Evolutionary conservation across 64 coral and sea anemone species (phyloP), one percentile per base, ranked within the genome.

Genomic region (Stichodactyla helianthus): DNA sequence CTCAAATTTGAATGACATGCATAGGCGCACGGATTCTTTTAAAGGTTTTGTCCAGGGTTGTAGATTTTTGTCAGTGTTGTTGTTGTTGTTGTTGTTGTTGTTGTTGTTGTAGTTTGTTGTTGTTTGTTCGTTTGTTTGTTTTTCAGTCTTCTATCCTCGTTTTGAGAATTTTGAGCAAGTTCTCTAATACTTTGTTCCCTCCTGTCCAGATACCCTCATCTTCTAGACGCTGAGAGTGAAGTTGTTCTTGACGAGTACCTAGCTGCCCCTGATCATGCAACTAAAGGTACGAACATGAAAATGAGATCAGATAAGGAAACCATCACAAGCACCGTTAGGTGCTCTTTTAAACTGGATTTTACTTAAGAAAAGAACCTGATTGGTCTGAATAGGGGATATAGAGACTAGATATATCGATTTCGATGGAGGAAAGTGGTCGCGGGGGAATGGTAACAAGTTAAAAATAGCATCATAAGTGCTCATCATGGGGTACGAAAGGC

Each of bases 251-350:
- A 84, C 67, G 94, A 96, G 70, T 96, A 92, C n/a, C 79, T 96
- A 19, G 84, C 94, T 59, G 90, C 91, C 19, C 91, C 94, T 5
- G 94, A 96, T 59, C 91, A 96, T 55, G 64, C 27, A 14, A 93
- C 85, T 14, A 96, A 96, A 77, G 57, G 94, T 96, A 89, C 83
- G 93, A 74, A 74, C 68, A 22, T 25, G 9, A 25, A 51, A 76
- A 79, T 16, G 79, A 2, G n/a, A 54, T 28, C 14, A 17, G 55
- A 61, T 2, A 64, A 14, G 19, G 56, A 44, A 44, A 44, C 35
- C 35, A 44, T 44, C 35, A 44, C 35, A 44, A 44, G 35, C 2
- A 44, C 35, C 35, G 35, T 44, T 44, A 44, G 35, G 35, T 44
- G 35, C 35, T 44, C 35, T 44, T 44, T 44, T 44, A 44, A 44